Evolutionary conservation across 2,888 invertebrate species (phyloP).

Genomic region (Drosophila villosipedis): DNA sequence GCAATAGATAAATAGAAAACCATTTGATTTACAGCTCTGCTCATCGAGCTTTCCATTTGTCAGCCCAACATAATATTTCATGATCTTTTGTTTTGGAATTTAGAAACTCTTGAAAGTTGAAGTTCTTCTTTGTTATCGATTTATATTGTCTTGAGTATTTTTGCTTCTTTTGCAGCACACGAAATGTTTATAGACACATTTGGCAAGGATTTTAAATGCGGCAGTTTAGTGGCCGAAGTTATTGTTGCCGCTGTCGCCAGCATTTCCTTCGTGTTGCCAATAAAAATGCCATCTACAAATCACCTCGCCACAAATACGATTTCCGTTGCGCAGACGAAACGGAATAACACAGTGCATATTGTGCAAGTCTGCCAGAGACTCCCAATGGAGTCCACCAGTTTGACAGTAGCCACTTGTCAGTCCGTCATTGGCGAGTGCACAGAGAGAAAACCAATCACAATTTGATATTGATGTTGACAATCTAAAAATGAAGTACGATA

Average conservation of each 20-base stretch:
- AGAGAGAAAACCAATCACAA: background rate
- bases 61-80: conserved; percentile 3
- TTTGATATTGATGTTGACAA: background rate
- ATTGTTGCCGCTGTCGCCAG: conserved; percentile 45
- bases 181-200: conserved; percentile 23
- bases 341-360: conserved; percentile 31
- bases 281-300: conserved; percentile 60
- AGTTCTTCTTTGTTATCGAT: background rate
- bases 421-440: background rate
- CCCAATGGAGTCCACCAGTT: background rate
- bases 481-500: no score
- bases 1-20: conserved; percentile 16
- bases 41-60: conserved; percentile 9
- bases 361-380: conserved; percentile 44
- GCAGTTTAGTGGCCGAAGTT: conserved; percentile 39
- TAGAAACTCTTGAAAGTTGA: conserved; percentile 30
- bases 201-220: conserved; percentile 61
- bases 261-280: conserved; percentile 58
- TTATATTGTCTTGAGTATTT: conserved; percentile 3
- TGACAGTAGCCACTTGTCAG: conserved; percentile 14
- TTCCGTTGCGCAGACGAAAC: conserved; percentile 55
- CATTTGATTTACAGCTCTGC: background rate
- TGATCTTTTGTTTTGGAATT: conserved; percentile 26
- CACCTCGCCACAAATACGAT: conserved; percentile 38
- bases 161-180: conserved; percentile 1